These are phyloP conservation scores for Cryptoblepharus egeriae DNA, from an alignment of 2,797 vertebrate species.

Conservation along the genomic window DNA sequence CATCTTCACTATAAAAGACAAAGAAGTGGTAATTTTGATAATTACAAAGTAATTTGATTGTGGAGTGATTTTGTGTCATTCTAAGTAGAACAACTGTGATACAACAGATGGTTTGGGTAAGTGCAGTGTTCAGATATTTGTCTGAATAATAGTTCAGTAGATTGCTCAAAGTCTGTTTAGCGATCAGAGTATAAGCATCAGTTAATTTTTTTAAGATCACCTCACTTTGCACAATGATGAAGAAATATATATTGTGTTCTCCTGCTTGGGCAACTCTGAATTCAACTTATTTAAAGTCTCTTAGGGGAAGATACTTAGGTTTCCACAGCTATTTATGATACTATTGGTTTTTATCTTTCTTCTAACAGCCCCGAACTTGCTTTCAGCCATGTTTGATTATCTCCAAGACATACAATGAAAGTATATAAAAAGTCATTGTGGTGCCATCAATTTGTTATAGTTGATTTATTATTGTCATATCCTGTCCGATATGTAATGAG, in stretches of 20 bases:
- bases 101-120: conserved; percentile 33
- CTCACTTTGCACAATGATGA: conserved; percentile 26
- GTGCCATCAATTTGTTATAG: not conserved
- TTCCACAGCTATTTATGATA: not conserved
- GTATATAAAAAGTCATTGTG: not conserved
- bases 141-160: conserved; percentile 48
- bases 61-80: conserved; percentile 56
- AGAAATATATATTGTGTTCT: not conserved
- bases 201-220: conserved; percentile 20
- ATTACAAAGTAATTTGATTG: conserved; percentile 42
- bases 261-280: conserved; percentile 20
- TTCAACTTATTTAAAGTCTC: conserved; percentile 4
- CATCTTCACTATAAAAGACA: not conserved
- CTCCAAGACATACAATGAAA: not conserved
- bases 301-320: too few species aligned
- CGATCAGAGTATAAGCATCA: too few species aligned
- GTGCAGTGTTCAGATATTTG: conserved; percentile 47
- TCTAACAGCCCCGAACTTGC: not conserved
- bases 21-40: conserved; percentile 49
- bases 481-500: not conserved
- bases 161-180: conserved; percentile 21
- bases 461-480: not conserved
- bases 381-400: not conserved
- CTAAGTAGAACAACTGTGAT: not conserved
- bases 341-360: not conserved